Base-by-base conservation (phyloP, 2,888 invertebrate species). In the Monochamus alternatus region DNA sequence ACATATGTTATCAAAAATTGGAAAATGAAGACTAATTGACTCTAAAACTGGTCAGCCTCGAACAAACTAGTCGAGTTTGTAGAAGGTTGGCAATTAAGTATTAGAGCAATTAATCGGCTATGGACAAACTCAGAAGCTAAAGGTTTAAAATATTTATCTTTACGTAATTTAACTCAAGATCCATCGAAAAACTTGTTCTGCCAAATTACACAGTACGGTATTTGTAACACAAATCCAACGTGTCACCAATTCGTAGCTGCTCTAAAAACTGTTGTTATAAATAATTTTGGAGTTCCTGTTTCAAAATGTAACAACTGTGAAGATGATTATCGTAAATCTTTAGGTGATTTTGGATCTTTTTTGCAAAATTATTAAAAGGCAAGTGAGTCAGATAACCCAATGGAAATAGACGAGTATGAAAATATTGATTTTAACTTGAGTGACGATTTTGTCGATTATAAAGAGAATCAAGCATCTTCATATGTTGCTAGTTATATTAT, bases 121-220 rank as follows among this genome's bases (percentile, higher is more conserved):
- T 22, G 22, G 22, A 22, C 0, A 22, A 22, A 22, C 22, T 22
- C 1, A 22, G 22, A 22, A 22, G 22, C 22, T 22, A 22, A 22
- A 22, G 22, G 22, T 22, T 22, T 22, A 22, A 22, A 22, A 22
- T 22, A 22, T 22, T 22, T 22, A 22, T 22, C 32, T 12, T 12
- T 51, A 10, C 9, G 66, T 38, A 38, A 43, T 55, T 59, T 75
- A 31, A 72, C 75, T 65, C 77, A 71, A 65, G 75, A 79, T 75
- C 66, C 77, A 9, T 14, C 76, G 43, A 69, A 78, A 55, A 79
- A 79, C 66, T 51, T 79, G 10, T 79, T 79, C 63, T 51, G 73
- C 60, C 31, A 60, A 22, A 79, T 79, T 8, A 60, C 77, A 38
- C 66, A 77, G 47, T 75, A 75, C 60, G 68, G 71, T 4, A 38